Evolutionary conservation across 2,888 invertebrate species (phyloP).

Genomic region (Tetropium fuscum): DNA sequence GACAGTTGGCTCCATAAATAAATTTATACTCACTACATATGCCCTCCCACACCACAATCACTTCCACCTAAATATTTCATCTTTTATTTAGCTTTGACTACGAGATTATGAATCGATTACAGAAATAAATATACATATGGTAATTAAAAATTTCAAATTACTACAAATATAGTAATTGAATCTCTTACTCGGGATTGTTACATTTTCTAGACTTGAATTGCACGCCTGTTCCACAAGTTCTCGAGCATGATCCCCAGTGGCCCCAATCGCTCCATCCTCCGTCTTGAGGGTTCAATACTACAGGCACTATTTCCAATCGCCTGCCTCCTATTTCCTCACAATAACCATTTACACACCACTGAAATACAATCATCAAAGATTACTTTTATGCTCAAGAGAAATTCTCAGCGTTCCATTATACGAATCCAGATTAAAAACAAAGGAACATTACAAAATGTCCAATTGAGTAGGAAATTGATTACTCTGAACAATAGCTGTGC

Average conservation of each 20-base stretch:
- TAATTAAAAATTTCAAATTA: too few relatives aligned
- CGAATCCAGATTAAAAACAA: conserved; percentile 16
- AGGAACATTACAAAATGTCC: not conserved
- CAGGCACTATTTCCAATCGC: conserved; percentile 59
- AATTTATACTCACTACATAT: too few relatives aligned
- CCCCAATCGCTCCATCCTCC: conserved; percentile 76
- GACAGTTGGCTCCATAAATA: too few relatives aligned
- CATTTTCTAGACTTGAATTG: conserved; percentile 74
- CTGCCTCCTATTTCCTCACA: conserved; percentile 74
- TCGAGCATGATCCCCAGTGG: conserved; percentile 76
- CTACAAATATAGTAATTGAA: too few relatives aligned
- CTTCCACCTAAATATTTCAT: too few relatives aligned
- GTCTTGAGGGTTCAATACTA: conserved; percentile 66
- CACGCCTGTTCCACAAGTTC: conserved; percentile 77
- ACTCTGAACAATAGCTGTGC: conserved; percentile 6
- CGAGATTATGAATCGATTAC: too few relatives aligned
- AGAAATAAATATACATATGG: too few relatives aligned
- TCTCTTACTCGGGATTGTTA: conserved; percentile 67
- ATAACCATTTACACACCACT: conserved; percentile 80
- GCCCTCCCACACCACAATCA: too few relatives aligned
- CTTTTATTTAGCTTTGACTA: not conserved
- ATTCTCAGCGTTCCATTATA: conserved; percentile 5
- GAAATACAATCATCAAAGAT: conserved; percentile 45
- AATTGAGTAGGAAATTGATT: conserved; percentile 6
- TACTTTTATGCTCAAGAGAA: conserved; percentile 18